phyloP scores from a whole-genome alignment of 2,888 invertebrate genomes.

The Stegana nigrithorax region DNA sequence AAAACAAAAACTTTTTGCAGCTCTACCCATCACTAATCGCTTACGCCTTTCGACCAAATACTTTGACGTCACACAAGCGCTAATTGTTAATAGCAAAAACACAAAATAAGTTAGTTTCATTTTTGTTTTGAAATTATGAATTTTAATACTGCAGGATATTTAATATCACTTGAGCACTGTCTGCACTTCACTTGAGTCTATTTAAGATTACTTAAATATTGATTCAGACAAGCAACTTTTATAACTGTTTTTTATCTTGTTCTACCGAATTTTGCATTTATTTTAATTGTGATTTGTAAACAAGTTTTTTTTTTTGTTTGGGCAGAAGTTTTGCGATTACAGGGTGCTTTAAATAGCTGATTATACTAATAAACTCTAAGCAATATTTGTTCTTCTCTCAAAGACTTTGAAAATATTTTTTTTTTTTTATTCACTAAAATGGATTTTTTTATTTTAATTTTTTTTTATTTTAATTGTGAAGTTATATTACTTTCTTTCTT shows the following conservation, averaged over 20 bases:
- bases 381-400: neutral
- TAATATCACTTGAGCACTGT: neutral
- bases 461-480: too few relatives aligned
- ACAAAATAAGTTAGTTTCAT: neutral
- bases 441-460: too few relatives aligned
- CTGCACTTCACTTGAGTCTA: neutral
- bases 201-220: constrained; percentile 1
- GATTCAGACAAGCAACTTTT: neutral
- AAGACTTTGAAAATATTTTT: neutral
- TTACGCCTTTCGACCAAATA: constrained; percentile 44
- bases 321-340: neutral
- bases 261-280: neutral
- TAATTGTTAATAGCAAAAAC: constrained; percentile 1
- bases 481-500: too few relatives aligned
- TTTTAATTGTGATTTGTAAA: constrained; percentile 1
- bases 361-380: neutral
- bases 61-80: constrained; percentile 9
- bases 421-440: neutral
- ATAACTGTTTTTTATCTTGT: constrained; percentile 4
- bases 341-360: neutral
- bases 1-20: neutral
- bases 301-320: neutral
- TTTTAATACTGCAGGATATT: neutral
- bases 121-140: neutral
- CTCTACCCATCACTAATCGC: neutral